These are phyloP conservation scores for Ornithoptera alexandrae DNA, from an alignment of 2,888 invertebrate species.

Conservation along the genomic window DNA sequence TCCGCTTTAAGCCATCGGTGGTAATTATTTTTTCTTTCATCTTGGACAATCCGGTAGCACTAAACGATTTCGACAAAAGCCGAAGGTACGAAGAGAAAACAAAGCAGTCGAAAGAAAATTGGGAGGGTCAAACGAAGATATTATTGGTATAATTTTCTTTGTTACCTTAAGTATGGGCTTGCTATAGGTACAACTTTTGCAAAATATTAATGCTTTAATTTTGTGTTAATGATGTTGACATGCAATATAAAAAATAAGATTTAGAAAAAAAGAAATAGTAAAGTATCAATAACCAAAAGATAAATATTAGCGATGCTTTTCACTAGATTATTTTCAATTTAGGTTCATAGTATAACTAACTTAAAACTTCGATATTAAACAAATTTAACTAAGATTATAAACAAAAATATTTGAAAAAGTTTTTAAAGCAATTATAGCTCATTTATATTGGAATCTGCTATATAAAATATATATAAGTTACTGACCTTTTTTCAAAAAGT, in stretches of 20 bases:
- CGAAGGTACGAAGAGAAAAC: slow-evolving; percentile 47
- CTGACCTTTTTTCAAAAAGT: slow-evolving; percentile 43
- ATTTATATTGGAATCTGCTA: neutral
- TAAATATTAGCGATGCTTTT: no score
- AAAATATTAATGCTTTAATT: neutral
- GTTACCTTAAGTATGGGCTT: slow-evolving; percentile 42
- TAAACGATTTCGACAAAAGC: slow-evolving; percentile 59
- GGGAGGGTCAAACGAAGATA: slow-evolving; percentile 48
- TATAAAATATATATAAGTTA: slow-evolving; percentile 23
- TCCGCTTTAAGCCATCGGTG: slow-evolving; percentile 40
- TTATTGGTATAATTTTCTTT: slow-evolving; percentile 60
- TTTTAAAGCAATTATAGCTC: no score
- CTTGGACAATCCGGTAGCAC: slow-evolving; percentile 49
- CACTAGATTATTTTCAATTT: no score
- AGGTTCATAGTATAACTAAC: neutral
- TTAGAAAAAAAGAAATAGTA: neutral
- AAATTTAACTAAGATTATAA: no score
- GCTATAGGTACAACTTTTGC: slow-evolving; percentile 14
- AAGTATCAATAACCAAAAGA: no score
- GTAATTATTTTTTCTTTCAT: slow-evolving; percentile 68
- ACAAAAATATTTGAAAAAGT: no score
- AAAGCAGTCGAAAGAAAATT: slow-evolving; percentile 61
- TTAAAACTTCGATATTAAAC: neutral
- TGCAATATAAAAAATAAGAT: no score
- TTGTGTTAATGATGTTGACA: no score